phyloP scores from a whole-genome alignment of 1,140 invertebrate species.

The Hypothenemus hampei region DNA sequence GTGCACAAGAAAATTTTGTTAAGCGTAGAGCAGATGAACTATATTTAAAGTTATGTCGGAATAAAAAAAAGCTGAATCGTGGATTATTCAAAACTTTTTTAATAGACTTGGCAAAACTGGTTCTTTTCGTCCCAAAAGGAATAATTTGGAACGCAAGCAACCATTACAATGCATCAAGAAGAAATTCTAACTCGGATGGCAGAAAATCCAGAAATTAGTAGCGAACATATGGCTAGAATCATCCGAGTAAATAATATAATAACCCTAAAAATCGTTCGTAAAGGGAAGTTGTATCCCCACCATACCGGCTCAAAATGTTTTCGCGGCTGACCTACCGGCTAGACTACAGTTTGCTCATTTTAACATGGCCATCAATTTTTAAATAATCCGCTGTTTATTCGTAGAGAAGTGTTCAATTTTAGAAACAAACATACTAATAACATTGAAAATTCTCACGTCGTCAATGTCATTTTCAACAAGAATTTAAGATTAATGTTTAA shows the following conservation, averaged over 20 bases:
- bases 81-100: constrained; percentile 2
- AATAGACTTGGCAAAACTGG: constrained; percentile 3
- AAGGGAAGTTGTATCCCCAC: background rate
- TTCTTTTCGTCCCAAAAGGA: background rate
- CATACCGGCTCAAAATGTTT: no score
- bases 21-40: background rate
- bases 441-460: background rate
- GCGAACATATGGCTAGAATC: no score
- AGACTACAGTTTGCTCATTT: background rate
- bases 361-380: background rate
- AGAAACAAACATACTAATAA: background rate
- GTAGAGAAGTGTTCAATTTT: background rate
- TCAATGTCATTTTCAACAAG: constrained; percentile 1
- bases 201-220: constrained; percentile 1
- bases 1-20: constrained; percentile 7
- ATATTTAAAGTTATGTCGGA: background rate
- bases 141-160: background rate
- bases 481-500: background rate
- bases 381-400: background rate
- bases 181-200: constrained; percentile 1
- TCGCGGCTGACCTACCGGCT: background rate
- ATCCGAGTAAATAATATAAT: no score
- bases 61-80: background rate
- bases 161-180: background rate
- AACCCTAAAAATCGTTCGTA: background rate